Evolutionary conservation across 2,888 invertebrate genomes (phyloP).

Genomic region (Lampropteryx suffumata): DNA sequence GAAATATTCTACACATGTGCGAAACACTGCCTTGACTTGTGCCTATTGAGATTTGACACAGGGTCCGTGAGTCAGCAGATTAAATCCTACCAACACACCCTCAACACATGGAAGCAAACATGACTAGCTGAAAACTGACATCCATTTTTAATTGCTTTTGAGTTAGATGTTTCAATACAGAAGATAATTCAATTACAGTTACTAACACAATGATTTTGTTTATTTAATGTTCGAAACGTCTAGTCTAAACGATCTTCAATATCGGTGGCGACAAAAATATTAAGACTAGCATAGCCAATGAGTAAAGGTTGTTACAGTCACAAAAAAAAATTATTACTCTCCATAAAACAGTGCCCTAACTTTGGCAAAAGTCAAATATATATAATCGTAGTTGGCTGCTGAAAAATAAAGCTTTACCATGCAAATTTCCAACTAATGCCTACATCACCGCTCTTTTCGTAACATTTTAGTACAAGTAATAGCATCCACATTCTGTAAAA

Average conservation of each 20-base stretch:
- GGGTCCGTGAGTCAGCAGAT: conserved; percentile 70
- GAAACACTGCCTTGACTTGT: conserved; percentile 60
- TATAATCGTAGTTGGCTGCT: too few species aligned
- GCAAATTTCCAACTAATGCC: background rate
- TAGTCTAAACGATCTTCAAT: too few species aligned
- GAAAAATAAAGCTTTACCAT: background rate
- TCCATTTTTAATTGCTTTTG: conserved; percentile 73
- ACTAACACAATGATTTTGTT: conserved; percentile 12
- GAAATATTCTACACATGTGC: conserved; percentile 58
- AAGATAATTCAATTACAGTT: conserved; percentile 57
- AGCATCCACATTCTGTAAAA: conserved; percentile 40
- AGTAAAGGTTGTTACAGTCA: too few species aligned
- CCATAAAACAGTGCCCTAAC: too few species aligned
- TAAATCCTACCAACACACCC: conserved; percentile 42
- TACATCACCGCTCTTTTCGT: conserved; percentile 27
- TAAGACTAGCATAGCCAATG: too few species aligned
- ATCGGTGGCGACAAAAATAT: too few species aligned
- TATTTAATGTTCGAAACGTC: background rate
- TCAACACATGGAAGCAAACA: conserved; percentile 65
- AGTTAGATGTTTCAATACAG: conserved; percentile 46
- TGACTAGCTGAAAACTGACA: conserved; percentile 67
- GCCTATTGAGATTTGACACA: conserved; percentile 78
- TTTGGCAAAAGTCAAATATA: too few species aligned
- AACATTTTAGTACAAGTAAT: conserved; percentile 34
- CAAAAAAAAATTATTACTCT: too few species aligned